These are phyloP conservation scores for Macropus fuliginosus DNA, from an alignment of 2,797 vertebrate genomes.

Conservation along the genomic window DNA sequence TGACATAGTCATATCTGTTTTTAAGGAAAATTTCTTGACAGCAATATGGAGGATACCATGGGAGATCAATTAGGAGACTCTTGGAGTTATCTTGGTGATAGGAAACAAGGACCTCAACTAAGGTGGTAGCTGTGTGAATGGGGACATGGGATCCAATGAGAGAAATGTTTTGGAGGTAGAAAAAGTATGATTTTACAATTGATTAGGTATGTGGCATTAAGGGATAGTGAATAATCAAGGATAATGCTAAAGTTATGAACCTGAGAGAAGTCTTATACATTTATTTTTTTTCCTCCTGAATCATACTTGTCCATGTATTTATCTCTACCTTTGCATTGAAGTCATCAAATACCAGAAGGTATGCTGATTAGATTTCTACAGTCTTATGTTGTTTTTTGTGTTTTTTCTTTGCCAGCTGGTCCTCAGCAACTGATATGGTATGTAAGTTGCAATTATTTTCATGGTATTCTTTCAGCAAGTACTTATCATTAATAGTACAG, in stretches of 20 bases:
- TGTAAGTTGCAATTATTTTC: neutral
- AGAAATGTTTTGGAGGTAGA: no score
- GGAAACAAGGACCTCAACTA: neutral
- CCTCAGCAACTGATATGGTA: neutral
- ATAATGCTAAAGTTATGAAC: neutral
- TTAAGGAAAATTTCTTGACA: neutral
- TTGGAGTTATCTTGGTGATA: neutral
- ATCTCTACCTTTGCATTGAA: neutral
- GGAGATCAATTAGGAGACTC: neutral
- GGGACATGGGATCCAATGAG: no score
- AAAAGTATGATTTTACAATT: no score
- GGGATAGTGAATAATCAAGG: neutral
- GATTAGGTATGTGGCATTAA: neutral
- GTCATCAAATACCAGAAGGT: neutral
- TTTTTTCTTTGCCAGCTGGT: neutral
- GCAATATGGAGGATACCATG: neutral
- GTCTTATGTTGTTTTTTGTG: neutral
- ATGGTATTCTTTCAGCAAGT: neutral
- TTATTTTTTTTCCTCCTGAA: neutral
- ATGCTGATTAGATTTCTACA: neutral
- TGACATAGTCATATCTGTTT: neutral
- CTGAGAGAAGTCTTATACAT: neutral
- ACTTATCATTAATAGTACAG: neutral
- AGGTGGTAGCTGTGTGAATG: no score
- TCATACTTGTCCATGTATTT: neutral